Evolutionary conservation across 35 echinoderm and acorn worm species (phyloP).

Genomic region (Diadema setosum): DNA sequence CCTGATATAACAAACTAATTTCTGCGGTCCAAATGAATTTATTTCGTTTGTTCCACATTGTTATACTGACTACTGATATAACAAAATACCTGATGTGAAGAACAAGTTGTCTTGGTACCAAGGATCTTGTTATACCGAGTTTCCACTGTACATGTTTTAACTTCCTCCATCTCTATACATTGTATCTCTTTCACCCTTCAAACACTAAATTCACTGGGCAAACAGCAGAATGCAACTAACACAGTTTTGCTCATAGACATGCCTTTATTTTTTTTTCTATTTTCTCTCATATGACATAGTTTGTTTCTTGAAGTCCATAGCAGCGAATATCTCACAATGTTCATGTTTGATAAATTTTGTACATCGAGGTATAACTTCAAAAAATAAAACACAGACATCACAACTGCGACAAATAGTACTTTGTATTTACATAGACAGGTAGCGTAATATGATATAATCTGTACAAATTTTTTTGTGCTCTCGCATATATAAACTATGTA

Average conservation of each 20-base stretch:
- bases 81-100: no score
- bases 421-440: constrained; percentile 16
- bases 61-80: no score
- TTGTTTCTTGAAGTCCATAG: background rate
- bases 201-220: background rate
- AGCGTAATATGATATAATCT: background rate
- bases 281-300: background rate
- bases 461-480: background rate
- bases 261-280: background rate
- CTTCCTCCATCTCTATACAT: background rate
- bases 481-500: background rate
- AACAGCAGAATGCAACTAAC: background rate
- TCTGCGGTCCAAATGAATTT: no score
- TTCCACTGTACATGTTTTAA: no score
- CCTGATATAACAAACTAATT: no score
- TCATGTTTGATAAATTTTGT: constrained; percentile 5
- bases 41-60: no score
- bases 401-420: background rate
- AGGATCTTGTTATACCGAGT: no score
- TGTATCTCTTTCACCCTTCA: background rate
- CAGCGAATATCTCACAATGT: background rate
- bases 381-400: constrained; percentile 17
- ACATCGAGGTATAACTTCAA: constrained; percentile 25
- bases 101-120: no score
- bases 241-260: background rate